Conservation (phyloP, 2,113 vertebrate species). For the Amphilophus citrinellus region DNA sequence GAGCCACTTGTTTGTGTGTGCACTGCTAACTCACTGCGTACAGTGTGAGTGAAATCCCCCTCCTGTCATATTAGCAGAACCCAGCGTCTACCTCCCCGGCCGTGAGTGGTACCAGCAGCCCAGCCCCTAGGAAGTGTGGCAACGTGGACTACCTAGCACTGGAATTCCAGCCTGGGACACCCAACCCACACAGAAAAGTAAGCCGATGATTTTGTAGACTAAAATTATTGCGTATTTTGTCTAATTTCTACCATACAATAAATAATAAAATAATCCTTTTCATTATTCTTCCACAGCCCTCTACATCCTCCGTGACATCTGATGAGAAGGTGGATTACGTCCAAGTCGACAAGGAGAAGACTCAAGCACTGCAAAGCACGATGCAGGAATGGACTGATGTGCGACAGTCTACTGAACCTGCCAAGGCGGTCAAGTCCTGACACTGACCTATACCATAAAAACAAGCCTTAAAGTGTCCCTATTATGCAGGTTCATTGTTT, state of each 20-base stretch:
- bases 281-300: slow-evolving; percentile 83
- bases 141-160: slow-evolving; percentile 96
- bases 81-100: slow-evolving; percentile 96
- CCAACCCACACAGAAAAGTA: slow-evolving; percentile 96
- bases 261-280: background rate
- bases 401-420: slow-evolving; percentile 92
- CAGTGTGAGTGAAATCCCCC: slow-evolving; percentile 42
- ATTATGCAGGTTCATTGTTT: background rate
- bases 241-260: background rate
- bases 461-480: slow-evolving; percentile 13
- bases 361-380: slow-evolving; percentile 95
- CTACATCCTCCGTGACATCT: slow-evolving; percentile 93
- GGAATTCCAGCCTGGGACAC: slow-evolving; percentile 95
- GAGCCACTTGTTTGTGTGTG: slow-evolving; percentile 40
- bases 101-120: slow-evolving; percentile 94
- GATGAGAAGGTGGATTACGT: slow-evolving; percentile 99
- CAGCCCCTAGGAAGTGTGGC: slow-evolving; percentile 93
- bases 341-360: slow-evolving; percentile 99
- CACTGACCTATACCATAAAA: slow-evolving; percentile 48
- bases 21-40: background rate
- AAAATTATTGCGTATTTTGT: background rate
- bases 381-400: slow-evolving; percentile 99
- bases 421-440: slow-evolving; percentile 90
- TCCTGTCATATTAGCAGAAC: slow-evolving; percentile 88
- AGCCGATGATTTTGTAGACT: background rate